Conservation (phyloP, 2,113 vertebrate species). For the Heterotis niloticus region DNA sequence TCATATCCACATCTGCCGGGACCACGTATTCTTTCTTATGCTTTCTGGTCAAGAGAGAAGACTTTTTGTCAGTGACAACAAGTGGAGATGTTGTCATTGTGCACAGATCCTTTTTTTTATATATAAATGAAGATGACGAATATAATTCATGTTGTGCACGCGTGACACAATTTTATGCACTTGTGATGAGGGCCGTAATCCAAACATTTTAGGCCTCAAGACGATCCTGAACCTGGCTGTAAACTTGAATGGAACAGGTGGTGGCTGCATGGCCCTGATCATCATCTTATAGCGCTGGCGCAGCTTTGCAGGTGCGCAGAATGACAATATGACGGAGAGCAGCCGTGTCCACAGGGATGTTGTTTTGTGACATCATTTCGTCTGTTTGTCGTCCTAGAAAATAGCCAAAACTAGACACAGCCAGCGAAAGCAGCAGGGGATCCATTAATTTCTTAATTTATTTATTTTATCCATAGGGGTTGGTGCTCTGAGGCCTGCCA, state of each 20-base stretch:
- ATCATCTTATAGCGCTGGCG: constrained; percentile 31
- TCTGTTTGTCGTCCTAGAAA: constrained; percentile 46
- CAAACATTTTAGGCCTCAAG: too few relatives aligned
- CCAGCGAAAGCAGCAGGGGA: constrained; percentile 48
- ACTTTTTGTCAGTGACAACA: too few relatives aligned
- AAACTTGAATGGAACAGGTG: neutral
- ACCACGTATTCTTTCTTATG: too few relatives aligned
- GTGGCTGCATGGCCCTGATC: constrained; percentile 24
- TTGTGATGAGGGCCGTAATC: too few relatives aligned
- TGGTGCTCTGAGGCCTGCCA: constrained; percentile 38
- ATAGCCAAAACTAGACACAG: constrained; percentile 44
- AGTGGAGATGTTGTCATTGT: too few relatives aligned
- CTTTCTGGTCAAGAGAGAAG: too few relatives aligned
- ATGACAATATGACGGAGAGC: constrained; percentile 28
- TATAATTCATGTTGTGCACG: neutral
- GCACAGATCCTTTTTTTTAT: neutral
- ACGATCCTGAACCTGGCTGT: neutral
- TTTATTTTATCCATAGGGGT: too few relatives aligned
- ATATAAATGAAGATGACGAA: neutral
- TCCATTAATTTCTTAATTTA: constrained; percentile 10
- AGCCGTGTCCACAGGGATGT: constrained; percentile 8
- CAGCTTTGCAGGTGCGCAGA: constrained; percentile 43
- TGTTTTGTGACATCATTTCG: constrained; percentile 45
- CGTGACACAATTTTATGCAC: too few relatives aligned
- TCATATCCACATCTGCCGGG: too few relatives aligned